Conservation (phyloP, 1,140 invertebrate species). For the Euschistus heros region DNA sequence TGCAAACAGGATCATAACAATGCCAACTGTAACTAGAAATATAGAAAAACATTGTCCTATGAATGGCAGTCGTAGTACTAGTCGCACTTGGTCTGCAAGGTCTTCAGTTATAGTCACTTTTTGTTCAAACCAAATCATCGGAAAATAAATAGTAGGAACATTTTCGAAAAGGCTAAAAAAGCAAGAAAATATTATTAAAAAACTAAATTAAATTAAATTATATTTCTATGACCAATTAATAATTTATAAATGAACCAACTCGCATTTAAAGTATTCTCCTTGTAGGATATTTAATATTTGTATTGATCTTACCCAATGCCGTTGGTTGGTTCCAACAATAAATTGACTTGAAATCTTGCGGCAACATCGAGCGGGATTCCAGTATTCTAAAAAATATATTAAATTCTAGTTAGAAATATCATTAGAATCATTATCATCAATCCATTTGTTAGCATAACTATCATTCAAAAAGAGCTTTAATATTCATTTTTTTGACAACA, state of each 20-base stretch:
- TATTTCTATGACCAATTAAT: no score
- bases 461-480: no score
- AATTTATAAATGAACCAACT: no score
- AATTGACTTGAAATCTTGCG: conserved; percentile 65
- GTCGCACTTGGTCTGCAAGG: conserved; percentile 35
- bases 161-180: conserved; percentile 49
- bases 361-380: conserved; percentile 62
- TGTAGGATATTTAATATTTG: no score
- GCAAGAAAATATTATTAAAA: no score
- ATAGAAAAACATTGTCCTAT: conserved; percentile 20
- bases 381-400: conserved; percentile 39
- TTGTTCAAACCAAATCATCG: conserved; percentile 68
- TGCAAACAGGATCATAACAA: not conserved
- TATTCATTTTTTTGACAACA: no score
- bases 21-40: not conserved
- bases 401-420: no score
- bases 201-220: no score
- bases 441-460: no score
- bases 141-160: conserved; percentile 51
- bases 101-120: conserved; percentile 46
- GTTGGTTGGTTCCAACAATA: conserved; percentile 52
- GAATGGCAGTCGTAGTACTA: conserved; percentile 34
- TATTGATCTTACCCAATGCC: conserved; percentile 48
- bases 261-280: no score
- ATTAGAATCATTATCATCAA: no score